Evolutionary conservation across 2,888 invertebrate genomes (phyloP), one percentile per base, ranked within the genome.

Genomic region (Sturmia bella): DNA sequence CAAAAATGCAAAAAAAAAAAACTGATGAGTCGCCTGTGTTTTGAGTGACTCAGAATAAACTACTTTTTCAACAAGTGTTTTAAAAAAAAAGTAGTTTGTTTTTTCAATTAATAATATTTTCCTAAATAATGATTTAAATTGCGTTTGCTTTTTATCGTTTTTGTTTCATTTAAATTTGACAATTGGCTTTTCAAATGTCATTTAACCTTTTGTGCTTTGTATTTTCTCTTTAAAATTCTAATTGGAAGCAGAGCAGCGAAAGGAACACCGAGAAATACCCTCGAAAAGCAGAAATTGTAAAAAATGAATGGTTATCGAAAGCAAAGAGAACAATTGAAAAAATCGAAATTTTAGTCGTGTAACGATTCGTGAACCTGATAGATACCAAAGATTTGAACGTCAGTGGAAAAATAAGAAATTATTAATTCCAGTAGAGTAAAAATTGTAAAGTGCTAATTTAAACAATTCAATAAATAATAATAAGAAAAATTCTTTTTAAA

Each of bases 361-460:
- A 84, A 84, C 76, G 80, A 82, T 82, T 84, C 83, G 79, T 84
- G 84, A 84, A 80, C 82, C 85, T 85, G 84, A 85, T 85, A 86
- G 85, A 85, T 85, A 86, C 85, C 86, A 86, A 86, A 85, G 85
- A 84, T 84, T 83, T 83, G 73, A 70, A 74, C 63, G 70, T 83
- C 75, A 66, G 76, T 80, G 80, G 72, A 81, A 74, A 79, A 80
- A 39, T 48, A 61, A 84, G 80, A 61, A 64, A 79, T 69, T 78
- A 48, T 56, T 74, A 69, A 79, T 63, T 52, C 63, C 52, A 76
- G 61, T 63, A 61, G n/a, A 68, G 52, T 32, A 48, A 17, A 56
- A 56, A 68, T 61, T 48, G 9, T 3, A 66, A 57, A 76, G 56
- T 61, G 59, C 41, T 54, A 73, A 70, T 78, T 66, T 37, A 50